phyloP scores from a whole-genome alignment of 1,140 invertebrate genomes.

The Agrypnia vestita region DNA sequence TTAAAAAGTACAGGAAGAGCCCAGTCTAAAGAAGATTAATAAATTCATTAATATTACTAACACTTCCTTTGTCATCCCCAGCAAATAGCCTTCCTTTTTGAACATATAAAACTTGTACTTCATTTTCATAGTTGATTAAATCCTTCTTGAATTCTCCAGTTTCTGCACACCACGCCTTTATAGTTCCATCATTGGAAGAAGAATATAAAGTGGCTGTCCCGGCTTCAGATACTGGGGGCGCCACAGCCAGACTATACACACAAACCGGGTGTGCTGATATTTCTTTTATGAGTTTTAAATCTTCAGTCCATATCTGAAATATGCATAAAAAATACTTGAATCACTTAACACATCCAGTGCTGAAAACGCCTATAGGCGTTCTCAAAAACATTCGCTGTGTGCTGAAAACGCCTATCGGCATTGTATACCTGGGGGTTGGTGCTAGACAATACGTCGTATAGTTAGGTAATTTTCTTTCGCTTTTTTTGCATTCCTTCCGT shows the following conservation, averaged over 20 bases:
- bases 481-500: no score
- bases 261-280: slow-evolving; percentile 68
- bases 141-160: slow-evolving; percentile 66
- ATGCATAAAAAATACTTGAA: slow-evolving; percentile 5
- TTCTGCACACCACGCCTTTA: slow-evolving; percentile 67
- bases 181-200: slow-evolving; percentile 70
- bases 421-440: no score
- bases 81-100: slow-evolving; percentile 65
- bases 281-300: slow-evolving; percentile 67
- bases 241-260: slow-evolving; percentile 66
- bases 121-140: slow-evolving; percentile 58
- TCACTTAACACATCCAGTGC: no score
- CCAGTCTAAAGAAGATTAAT: no score
- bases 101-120: slow-evolving; percentile 61
- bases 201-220: slow-evolving; percentile 67
- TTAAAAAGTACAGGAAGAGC: not conserved
- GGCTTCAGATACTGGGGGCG: slow-evolving; percentile 29
- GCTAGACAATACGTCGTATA: no score
- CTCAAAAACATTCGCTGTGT: no score
- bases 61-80: slow-evolving; percentile 69
- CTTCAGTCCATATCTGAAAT: slow-evolving; percentile 67
- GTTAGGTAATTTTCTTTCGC: no score
- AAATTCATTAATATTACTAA: slow-evolving; percentile 59
- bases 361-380: no score
- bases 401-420: no score